Base-by-base conservation (phyloP, 2,797 vertebrate species). In the Oreochromis grahami region DNA sequence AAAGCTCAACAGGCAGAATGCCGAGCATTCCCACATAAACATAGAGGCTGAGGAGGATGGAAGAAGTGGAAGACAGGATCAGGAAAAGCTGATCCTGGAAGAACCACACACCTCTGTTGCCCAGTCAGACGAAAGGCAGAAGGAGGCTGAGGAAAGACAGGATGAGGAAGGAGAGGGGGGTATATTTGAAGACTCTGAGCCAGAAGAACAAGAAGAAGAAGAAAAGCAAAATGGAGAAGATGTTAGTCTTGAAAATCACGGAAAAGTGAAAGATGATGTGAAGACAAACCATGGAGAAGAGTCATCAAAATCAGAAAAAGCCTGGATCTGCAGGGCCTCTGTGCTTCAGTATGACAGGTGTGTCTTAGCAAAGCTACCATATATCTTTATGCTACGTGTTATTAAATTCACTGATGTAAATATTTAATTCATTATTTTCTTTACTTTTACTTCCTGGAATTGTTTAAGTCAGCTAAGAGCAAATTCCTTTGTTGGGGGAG, bases 1-100 rank as follows among this genome's bases (percentile, higher is more conserved):
- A 78, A 95, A 97, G 60, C 96, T 97, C 89, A 98, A 98, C 95
- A 91, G 96, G 90, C 96, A 98, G 95, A 98, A 98, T 94, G 29
- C 84, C 4, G 93, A 94, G 74, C 85, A 92, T 83, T 95, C 87
- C 63, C 88, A 92, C 19, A 87, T 84, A 78, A 91, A 85, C 17
- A 4, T 63, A 1, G 93, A 93, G 29, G 79, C 85, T 2, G 93
- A 91, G 17, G 89, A 89, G n/a, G 84, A 84, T 43, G 10, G 82
- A 48, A 88, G 81, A 43, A 68, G 80, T 8, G 84, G 56, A 60
- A 41, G 34, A 70, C 81, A 65, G 43, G 86, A 92, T 34, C 72
- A 56, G 0, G 36, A 86, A 3, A 84, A 88, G 41, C 88, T 93
- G 68, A 95, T 95, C 78, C 89, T 91, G 58, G 84, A 89, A 2